phyloP scores from a whole-genome alignment of 2,888 invertebrate species.

The Oxycera nigricornis region DNA sequence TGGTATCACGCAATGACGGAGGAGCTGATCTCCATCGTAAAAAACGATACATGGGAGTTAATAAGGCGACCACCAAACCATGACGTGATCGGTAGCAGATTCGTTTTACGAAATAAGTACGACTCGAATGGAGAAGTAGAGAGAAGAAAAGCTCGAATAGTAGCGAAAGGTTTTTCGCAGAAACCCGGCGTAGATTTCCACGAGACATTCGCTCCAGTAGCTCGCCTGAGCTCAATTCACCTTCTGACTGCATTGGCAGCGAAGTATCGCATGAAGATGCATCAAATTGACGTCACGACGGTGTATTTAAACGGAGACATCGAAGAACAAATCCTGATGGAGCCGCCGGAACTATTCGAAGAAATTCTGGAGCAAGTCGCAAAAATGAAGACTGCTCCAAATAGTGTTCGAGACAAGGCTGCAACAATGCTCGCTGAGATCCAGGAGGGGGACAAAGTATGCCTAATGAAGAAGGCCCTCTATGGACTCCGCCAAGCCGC shows the following conservation, averaged over 20 bases:
- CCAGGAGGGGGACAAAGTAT: background rate
- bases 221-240: slow-evolving; percentile 39
- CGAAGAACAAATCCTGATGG: slow-evolving; percentile 48
- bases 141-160: slow-evolving; percentile 5
- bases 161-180: background rate
- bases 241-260: slow-evolving; percentile 48
- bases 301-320: slow-evolving; percentile 48
- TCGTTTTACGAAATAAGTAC: background rate
- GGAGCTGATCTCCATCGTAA: slow-evolving; percentile 19
- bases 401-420: background rate
- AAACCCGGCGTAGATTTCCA: background rate
- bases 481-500: slow-evolving; percentile 41
- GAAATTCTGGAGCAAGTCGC: background rate
- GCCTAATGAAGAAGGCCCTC: slow-evolving; percentile 44
- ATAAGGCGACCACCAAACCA: background rate
- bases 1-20: slow-evolving; percentile 44
- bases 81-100: background rate
- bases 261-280: slow-evolving; percentile 44
- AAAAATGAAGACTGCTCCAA: background rate
- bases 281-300: slow-evolving; percentile 48
- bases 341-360: background rate
- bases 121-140: background rate
- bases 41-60: background rate
- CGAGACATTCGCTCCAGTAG: background rate
- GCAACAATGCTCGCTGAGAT: background rate